Evolutionary conservation across 1,140 invertebrate species (phyloP).

Genomic region (Drosophila miranda): DNA sequence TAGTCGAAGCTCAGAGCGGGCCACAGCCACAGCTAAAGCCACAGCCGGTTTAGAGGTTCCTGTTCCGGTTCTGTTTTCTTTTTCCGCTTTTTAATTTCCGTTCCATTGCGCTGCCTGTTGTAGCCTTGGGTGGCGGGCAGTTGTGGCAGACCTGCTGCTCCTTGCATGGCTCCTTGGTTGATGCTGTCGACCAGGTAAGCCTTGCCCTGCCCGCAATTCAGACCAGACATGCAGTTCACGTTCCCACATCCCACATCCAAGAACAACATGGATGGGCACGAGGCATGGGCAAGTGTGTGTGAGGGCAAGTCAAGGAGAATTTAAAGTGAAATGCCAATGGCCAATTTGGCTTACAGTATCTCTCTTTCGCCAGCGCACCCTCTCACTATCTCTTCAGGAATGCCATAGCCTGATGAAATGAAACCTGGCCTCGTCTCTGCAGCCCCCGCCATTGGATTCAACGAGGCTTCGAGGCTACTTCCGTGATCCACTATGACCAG

Average conservation of each 20-base stretch:
- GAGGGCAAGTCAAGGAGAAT: conserved; percentile 46
- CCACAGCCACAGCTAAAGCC: not conserved
- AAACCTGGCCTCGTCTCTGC: conserved; percentile 37
- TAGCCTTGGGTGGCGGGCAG: conserved; percentile 46
- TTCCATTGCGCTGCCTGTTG: conserved; percentile 47
- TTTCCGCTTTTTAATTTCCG: conserved; percentile 78
- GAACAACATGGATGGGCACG: conserved; percentile 53
- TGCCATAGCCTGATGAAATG: conserved; percentile 50
- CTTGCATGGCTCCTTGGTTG: conserved; percentile 16
- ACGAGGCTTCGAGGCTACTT: conserved; percentile 17
- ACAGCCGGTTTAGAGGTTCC: conserved; percentile 66
- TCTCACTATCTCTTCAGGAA: conserved; percentile 22
- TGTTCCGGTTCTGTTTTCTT: conserved; percentile 65
- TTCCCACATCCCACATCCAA: conserved; percentile 60
- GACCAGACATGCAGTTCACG: conserved; percentile 53
- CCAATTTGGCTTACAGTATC: conserved; percentile 44
- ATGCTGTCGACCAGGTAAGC: conserved; percentile 53
- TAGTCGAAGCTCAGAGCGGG: conserved; percentile 25
- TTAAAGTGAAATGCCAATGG: conserved; percentile 66
- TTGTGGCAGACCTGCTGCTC: conserved; percentile 11
- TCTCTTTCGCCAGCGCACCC: conserved; percentile 9
- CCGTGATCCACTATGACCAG: conserved; percentile 26
- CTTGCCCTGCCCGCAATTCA: conserved; percentile 35
- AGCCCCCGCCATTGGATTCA: conserved; percentile 26
- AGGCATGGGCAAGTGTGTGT: not conserved